Conservation (phyloP, 2,113 vertebrate species). For the Paradisaea rubra region DNA sequence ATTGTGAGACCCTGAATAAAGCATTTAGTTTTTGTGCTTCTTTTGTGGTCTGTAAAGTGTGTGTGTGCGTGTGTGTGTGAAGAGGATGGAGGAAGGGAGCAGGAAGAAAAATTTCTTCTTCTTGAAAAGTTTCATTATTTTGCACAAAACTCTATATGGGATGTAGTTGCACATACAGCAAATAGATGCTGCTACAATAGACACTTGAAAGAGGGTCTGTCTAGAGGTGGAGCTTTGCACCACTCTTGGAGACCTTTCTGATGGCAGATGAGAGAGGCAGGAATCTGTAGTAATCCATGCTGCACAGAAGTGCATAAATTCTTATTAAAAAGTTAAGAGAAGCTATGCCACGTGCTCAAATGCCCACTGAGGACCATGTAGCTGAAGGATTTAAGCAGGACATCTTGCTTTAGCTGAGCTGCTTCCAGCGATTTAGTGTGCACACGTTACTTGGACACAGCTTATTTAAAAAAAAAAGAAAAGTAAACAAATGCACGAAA, state of each 20-base stretch:
- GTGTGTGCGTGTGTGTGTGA: background rate
- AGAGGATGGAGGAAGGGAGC: background rate
- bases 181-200: background rate
- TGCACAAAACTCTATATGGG: background rate
- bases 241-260: background rate
- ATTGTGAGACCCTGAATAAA: background rate
- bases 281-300: background rate
- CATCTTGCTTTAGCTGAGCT: background rate
- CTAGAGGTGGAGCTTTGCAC: background rate
- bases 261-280: background rate
- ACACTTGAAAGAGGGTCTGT: background rate
- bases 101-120: background rate
- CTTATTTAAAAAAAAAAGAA: background rate
- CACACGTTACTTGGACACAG: background rate
- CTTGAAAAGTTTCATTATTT: background rate
- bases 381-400: background rate
- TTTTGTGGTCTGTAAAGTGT: background rate
- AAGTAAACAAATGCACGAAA: background rate
- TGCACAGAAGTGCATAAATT: background rate
- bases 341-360: background rate
- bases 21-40: background rate
- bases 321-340: background rate
- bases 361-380: background rate
- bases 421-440: background rate
- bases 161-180: background rate